A percentile compares a stretch with the other conserved stretches of the same genome.
Evolutionary conservation across 2,888 invertebrate genomes (phyloP).

Genomic region (Acanthococcus lagerstroemiae): DNA sequence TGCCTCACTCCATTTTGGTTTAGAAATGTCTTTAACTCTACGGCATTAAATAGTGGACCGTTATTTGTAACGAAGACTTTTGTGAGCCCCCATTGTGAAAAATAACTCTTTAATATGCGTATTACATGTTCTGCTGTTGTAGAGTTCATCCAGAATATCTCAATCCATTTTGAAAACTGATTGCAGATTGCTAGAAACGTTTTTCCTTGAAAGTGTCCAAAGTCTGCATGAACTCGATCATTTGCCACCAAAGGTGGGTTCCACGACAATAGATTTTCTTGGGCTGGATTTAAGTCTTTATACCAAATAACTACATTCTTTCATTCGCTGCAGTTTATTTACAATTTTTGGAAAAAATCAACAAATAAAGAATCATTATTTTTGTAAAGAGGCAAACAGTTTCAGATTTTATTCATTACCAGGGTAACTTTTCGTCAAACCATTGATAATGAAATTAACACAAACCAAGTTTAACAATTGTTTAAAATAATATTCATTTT

Average conservation of each 20-base stretch:
- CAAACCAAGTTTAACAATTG: too few relatives aligned
- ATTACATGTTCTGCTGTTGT: constrained; percentile 13
- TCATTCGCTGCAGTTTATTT: too few relatives aligned
- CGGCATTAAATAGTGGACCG: constrained; percentile 29
- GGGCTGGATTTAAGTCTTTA: too few relatives aligned
- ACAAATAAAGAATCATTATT: too few relatives aligned
- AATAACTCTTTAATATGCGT: not conserved
- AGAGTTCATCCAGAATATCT: constrained; percentile 26
- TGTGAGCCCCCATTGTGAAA: not conserved
- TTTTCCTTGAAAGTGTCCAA: not conserved
- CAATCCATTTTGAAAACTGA: constrained; percentile 28
- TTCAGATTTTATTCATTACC: too few relatives aligned
- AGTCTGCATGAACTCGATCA: not conserved
- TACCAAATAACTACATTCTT: too few relatives aligned
- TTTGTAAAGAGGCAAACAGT: too few relatives aligned
- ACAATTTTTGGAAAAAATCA: too few relatives aligned
- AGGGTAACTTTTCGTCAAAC: too few relatives aligned
- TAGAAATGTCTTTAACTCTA: constrained; percentile 30
- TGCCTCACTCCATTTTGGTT: constrained; percentile 28
- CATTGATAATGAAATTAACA: too few relatives aligned
- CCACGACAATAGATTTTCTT: not conserved
- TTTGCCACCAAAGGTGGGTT: not conserved
- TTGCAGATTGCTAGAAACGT: not conserved
- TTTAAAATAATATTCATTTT: too few relatives aligned
- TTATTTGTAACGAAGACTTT: constrained; percentile 15